phyloP scores from a whole-genome alignment of 2,888 invertebrate genomes.

The Mantis religiosa region DNA sequence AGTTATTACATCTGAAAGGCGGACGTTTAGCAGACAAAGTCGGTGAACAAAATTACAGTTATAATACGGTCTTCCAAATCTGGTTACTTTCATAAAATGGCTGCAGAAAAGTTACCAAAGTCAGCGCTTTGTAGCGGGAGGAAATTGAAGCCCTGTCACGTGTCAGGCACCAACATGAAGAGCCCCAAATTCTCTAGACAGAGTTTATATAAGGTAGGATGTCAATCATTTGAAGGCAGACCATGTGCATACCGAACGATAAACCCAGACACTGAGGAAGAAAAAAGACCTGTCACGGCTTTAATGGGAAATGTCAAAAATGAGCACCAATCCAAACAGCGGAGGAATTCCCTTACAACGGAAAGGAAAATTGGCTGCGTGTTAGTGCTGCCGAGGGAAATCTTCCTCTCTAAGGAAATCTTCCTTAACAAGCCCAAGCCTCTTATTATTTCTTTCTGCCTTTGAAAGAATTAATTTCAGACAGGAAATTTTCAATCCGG shows the following conservation, averaged over 20 bases:
- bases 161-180: constrained; percentile 1
- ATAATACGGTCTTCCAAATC: not conserved
- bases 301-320: constrained; percentile 21
- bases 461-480: not conserved
- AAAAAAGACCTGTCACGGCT: constrained; percentile 19
- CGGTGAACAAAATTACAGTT: not conserved
- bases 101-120: not conserved
- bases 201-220: constrained; percentile 5
- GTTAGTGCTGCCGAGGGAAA: not conserved
- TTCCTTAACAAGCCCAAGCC: not conserved
- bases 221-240: not conserved
- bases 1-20: not conserved
- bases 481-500: not conserved
- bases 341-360: not conserved
- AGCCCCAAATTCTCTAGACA: constrained; percentile 5
- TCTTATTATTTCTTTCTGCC: not conserved
- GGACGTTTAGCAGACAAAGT: too few relatives aligned
- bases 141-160: constrained; percentile 13
- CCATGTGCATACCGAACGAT: constrained; percentile 13
- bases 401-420: not conserved
- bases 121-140: not conserved
- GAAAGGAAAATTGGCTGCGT: not conserved
- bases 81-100: not conserved
- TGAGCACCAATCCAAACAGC: constrained; percentile 20
- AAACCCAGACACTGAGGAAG: constrained; percentile 5